These are phyloP conservation scores for Heliothis peltigera DNA, from an alignment of 2,888 invertebrate genomes.

Conservation along the genomic window DNA sequence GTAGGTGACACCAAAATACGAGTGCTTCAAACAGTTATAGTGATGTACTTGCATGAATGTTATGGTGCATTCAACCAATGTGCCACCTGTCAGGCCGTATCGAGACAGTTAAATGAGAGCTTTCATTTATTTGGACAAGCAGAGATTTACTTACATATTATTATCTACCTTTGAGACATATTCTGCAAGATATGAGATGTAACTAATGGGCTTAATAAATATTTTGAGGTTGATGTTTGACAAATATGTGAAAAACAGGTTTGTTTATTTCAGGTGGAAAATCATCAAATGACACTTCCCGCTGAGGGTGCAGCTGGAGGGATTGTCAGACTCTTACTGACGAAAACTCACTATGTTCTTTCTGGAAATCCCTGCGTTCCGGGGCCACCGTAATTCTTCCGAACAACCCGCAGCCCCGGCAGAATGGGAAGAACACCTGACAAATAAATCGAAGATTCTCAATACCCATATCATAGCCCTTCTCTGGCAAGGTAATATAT, in stretches of 20 bases:
- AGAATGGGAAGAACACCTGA: no score
- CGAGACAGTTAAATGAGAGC: constrained; percentile 16
- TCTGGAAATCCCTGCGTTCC: no score
- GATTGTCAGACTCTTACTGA: no score
- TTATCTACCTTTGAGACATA: constrained; percentile 10
- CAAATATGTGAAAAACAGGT: not conserved
- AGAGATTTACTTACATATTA: constrained; percentile 15
- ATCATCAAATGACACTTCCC: no score
- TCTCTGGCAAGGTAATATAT: no score
- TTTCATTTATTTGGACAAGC: constrained; percentile 33
- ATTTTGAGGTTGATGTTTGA: not conserved
- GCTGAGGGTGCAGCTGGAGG: no score
- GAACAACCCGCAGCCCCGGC: no score
- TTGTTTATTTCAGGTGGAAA: no score
- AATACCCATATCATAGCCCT: no score
- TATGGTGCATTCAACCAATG: constrained; percentile 44
- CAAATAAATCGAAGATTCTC: no score
- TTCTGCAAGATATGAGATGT: not conserved
- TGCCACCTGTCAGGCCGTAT: constrained; percentile 44
- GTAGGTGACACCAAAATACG: constrained; percentile 51
- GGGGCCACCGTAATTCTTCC: no score
- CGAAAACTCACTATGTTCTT: no score
- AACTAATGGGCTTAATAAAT: not conserved
- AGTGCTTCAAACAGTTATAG: constrained; percentile 60
- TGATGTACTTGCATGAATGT: constrained; percentile 45